Percentiles rank a stretch among this genome's conserved stretches.
These are phyloP conservation scores for Tetrao urogallus DNA, from an alignment of 2,113 vertebrate species.

Conservation along the genomic window DNA sequence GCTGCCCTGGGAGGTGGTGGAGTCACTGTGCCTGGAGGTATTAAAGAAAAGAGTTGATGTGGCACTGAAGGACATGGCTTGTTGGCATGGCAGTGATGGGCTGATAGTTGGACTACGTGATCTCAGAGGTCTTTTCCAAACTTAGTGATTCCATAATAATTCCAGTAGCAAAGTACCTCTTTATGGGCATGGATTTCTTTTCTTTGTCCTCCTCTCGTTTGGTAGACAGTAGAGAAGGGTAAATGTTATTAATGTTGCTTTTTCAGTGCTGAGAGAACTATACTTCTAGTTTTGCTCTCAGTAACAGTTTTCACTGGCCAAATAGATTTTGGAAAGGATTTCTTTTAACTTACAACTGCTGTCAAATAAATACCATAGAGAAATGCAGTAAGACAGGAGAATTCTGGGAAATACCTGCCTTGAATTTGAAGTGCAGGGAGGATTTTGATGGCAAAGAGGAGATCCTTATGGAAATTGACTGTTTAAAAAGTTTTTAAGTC, in stretches of 20 bases:
- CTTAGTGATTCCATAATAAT: background rate
- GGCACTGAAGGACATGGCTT: no score
- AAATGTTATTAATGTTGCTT: background rate
- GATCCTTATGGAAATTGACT: background rate
- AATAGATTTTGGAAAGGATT: background rate
- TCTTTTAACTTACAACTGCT: background rate
- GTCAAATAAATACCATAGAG: background rate
- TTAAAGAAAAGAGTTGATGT: no score
- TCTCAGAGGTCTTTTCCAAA: no score
- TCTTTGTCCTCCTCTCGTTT: background rate
- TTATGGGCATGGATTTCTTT: background rate
- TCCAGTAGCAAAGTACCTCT: background rate
- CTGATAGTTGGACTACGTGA: no score
- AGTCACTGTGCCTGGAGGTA: no score
- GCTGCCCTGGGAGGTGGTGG: no score
- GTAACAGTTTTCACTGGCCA: background rate
- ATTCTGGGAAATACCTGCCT: background rate
- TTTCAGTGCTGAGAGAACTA: background rate
- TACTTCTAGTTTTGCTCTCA: background rate
- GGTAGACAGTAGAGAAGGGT: fast-evolving
- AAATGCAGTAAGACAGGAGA: background rate
- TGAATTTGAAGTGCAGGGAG: background rate
- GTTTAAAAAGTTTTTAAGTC: background rate
- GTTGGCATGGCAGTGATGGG: no score
- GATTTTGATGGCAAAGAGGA: background rate